Conservation (phyloP, 2,113 vertebrate species). For the Serinus canaria region DNA sequence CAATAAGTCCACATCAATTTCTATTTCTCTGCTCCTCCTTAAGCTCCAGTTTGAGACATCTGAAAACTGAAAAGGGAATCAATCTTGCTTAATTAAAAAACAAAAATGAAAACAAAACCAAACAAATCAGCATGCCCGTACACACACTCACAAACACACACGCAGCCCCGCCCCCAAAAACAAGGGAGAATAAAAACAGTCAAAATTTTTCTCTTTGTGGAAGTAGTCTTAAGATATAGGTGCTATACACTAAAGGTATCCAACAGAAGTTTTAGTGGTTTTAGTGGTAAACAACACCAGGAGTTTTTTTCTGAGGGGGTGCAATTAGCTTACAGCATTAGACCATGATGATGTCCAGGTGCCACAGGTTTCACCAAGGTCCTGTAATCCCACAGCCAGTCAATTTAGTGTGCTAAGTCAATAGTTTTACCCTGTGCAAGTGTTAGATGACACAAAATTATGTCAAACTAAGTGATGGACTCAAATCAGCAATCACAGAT, state of each 20-base stretch:
- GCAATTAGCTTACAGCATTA: neutral
- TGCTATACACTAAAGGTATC: neutral
- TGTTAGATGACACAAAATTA: neutral
- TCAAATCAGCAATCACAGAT: neutral
- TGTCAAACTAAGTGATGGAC: neutral
- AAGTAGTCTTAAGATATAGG: neutral
- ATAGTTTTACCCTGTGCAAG: neutral
- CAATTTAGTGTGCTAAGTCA: neutral
- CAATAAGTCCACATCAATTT: neutral
- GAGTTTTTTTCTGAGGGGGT: neutral
- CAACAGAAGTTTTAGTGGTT: neutral
- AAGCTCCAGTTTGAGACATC: neutral
- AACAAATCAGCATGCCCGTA: neutral
- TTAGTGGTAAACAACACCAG: neutral
- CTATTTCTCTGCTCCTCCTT: neutral
- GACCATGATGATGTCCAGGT: neutral
- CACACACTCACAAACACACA: neutral
- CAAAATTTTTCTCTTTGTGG: neutral
- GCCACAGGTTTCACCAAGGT: neutral
- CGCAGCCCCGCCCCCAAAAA: accelerated
- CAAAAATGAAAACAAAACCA: neutral
- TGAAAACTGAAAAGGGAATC: neutral
- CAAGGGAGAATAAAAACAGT: neutral
- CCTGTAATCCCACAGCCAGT: neutral
- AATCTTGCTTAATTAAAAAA: neutral